phyloP scores from a whole-genome alignment of 2,888 invertebrate genomes.

The Tortrix viridana region DNA sequence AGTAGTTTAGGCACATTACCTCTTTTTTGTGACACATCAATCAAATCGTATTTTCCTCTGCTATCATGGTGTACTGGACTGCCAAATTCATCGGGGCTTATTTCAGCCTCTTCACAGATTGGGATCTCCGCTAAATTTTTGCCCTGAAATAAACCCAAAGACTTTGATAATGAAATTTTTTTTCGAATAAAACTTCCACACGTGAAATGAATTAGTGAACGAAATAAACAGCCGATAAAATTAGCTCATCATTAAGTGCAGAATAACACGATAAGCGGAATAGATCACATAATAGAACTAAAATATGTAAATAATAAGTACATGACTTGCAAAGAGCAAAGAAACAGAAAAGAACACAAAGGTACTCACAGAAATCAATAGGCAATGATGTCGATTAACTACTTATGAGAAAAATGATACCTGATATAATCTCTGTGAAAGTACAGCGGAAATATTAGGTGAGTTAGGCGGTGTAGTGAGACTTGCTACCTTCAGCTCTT shows the following conservation, averaged over 20 bases:
- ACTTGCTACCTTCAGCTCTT: conserved; percentile 73
- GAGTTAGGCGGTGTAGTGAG: conserved; percentile 89
- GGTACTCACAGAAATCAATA: conserved; percentile 79
- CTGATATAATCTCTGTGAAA: conserved; percentile 85
- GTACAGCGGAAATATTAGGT: conserved; percentile 87
- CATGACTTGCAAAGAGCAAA: conserved; percentile 38
- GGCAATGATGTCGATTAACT: conserved; percentile 65
- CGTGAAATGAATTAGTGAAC: conserved; percentile 32
- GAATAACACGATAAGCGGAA: conserved; percentile 37
- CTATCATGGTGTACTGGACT: conserved; percentile 77
- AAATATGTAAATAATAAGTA: conserved; percentile 28
- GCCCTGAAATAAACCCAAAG: conserved; percentile 59
- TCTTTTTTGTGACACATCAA: conserved; percentile 86
- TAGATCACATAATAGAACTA: conserved; percentile 35
- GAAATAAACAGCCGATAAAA: conserved; percentile 30
- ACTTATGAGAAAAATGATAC: conserved; percentile 66
- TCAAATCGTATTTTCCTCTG: conserved; percentile 76
- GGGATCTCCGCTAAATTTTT: conserved; percentile 86
- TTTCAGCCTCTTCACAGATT: conserved; percentile 87
- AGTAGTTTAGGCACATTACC: conserved; percentile 54
- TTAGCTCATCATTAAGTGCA: conserved; percentile 42
- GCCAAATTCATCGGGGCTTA: conserved; percentile 84
- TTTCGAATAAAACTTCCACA: neutral
- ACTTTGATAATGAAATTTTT: too few species aligned
- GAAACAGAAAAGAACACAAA: conserved; percentile 63